These are phyloP conservation scores for Pristionchus arcanus DNA, from an alignment of 2,888 invertebrate species.

Conservation along the genomic window DNA sequence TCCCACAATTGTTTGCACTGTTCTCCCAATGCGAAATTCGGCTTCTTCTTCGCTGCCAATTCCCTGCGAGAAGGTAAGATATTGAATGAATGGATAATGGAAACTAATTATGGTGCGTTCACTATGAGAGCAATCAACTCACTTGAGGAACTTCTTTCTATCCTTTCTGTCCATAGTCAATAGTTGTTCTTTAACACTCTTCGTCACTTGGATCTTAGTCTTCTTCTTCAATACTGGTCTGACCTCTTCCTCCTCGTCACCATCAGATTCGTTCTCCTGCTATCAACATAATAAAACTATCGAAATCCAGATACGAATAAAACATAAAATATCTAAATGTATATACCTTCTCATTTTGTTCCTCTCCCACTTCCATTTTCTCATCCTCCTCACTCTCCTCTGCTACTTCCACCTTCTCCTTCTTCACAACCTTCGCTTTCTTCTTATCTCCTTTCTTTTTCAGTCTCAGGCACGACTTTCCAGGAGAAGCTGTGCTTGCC, in stretches of 20 bases:
- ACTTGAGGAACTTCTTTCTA: conserved; percentile 68
- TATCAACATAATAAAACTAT: not conserved
- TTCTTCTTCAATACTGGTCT: conserved; percentile 3
- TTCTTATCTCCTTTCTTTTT: conserved; percentile 50
- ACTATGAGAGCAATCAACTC: not conserved
- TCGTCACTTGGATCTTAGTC: conserved; percentile 59
- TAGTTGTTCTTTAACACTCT: conserved; percentile 74
- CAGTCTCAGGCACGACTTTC: conserved; percentile 55
- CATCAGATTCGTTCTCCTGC: conserved; percentile 50
- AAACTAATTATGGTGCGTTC: not conserved
- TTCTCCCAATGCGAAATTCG: conserved; percentile 67
- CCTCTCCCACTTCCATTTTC: conserved; percentile 42
- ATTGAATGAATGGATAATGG: not conserved
- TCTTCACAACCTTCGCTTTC: conserved; percentile 50
- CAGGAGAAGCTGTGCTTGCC: conserved; percentile 67
- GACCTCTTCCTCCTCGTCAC: conserved; percentile 41
- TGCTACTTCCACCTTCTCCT: conserved; percentile 41
- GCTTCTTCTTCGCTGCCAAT: conserved; percentile 67
- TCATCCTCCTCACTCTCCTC: conserved; percentile 42
- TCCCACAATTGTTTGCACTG: conserved; percentile 74
- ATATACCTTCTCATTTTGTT: conserved; percentile 52
- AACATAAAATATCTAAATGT: not conserved
- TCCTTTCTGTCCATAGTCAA: conserved; percentile 72
- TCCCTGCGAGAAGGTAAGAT: conserved; percentile 15
- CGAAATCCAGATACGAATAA: no score